Percentiles rank a stretch among this genome's conserved stretches.
phyloP scores from a whole-genome alignment of 2,888 invertebrate genomes.

The Pollenia angustigena region DNA sequence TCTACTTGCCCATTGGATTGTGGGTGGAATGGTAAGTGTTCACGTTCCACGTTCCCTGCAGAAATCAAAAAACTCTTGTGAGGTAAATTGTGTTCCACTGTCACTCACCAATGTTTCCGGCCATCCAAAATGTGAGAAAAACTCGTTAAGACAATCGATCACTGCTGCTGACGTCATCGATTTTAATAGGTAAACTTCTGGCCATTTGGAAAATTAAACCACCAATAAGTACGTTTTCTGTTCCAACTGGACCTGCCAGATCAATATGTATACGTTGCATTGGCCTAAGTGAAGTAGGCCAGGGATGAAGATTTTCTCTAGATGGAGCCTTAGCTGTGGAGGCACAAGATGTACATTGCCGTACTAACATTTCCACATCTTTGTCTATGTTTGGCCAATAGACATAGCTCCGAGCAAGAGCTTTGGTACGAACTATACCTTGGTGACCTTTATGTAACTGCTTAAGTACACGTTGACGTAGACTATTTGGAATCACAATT shows the following conservation, averaged over 20 bases:
- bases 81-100: constrained; percentile 71
- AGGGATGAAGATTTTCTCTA: constrained; percentile 36
- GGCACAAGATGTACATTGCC: constrained; percentile 50
- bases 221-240: constrained; percentile 45
- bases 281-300: constrained; percentile 43
- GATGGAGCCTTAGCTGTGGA: constrained; percentile 49
- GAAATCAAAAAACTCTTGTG: constrained; percentile 63
- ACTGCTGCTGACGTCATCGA: constrained; percentile 42
- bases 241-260: constrained; percentile 59
- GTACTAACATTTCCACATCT: constrained; percentile 70
- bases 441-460: constrained; percentile 75
- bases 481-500: constrained; percentile 24
- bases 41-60: constrained; percentile 59
- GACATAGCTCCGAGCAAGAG: constrained; percentile 75
- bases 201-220: constrained; percentile 62
- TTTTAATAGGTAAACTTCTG: constrained; percentile 45
- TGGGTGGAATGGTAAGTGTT: constrained; percentile 71
- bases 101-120: constrained; percentile 67
- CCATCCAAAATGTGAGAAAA: constrained; percentile 38
- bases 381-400: constrained; percentile 77
- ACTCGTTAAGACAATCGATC: constrained; percentile 40
- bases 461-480: constrained; percentile 56
- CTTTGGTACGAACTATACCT: constrained; percentile 77
- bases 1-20: constrained; percentile 75
- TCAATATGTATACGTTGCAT: constrained; percentile 61